Percentiles rank a stretch among this genome's conserved stretches.
phyloP scores from a whole-genome alignment of 2,113 vertebrate genomes.

The Gadus macrocephalus region DNA sequence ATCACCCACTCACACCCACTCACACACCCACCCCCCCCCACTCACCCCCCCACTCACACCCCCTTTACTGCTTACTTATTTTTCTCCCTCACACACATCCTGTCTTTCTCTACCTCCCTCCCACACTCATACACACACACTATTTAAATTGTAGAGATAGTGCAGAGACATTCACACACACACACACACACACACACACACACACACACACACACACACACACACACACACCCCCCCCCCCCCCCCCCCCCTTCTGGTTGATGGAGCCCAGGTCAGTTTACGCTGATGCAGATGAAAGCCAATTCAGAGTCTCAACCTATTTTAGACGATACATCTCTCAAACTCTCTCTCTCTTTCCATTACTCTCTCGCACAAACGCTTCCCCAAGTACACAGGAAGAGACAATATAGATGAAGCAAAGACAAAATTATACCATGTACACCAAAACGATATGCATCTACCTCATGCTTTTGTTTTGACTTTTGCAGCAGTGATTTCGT shows the following conservation, averaged over 20 bases:
- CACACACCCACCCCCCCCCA: too few relatives aligned
- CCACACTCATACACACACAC: neutral
- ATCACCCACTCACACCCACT: neutral
- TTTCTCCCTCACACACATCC: neutral
- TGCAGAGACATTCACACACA: conserved; percentile 15
- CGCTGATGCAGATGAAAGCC: conserved; percentile 43
- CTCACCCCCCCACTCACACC: conserved; percentile 31
- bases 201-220: conserved; percentile 41
- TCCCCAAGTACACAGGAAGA: neutral
- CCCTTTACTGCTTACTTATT: neutral
- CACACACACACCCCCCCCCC: too few relatives aligned
- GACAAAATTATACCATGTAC: too few relatives aligned
- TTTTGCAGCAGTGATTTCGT: too few relatives aligned
- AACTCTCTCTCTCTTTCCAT: neutral
- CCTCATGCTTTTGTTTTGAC: too few relatives aligned
- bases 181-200: conserved; percentile 33
- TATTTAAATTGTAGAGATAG: neutral
- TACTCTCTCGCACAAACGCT: neutral
- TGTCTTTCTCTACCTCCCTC: neutral
- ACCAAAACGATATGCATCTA: too few relatives aligned
- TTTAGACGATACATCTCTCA: conserved; percentile 28
- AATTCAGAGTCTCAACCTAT: conserved; percentile 38
- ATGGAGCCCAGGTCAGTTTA: conserved; percentile 47
- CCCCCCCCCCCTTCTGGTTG: conserved; percentile 18
- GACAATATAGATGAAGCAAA: too few relatives aligned